These are phyloP conservation scores for Myopa testacea DNA, from an alignment of 2,888 invertebrate species.

Conservation along the genomic window DNA sequence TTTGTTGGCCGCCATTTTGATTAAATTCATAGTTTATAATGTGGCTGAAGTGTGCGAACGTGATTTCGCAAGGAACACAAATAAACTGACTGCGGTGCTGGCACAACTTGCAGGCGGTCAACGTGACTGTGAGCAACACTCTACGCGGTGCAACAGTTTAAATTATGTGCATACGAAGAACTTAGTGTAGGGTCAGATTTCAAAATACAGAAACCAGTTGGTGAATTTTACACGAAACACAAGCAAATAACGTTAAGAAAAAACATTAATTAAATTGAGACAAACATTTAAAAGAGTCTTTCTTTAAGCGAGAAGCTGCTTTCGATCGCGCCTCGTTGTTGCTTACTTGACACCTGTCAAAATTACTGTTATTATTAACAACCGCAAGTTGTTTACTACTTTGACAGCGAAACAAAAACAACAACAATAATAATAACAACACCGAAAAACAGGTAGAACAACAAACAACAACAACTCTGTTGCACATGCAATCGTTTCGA, in stretches of 20 bases:
- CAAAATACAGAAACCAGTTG: background rate
- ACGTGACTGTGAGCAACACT: background rate
- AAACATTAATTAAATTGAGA: no score
- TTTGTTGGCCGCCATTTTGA: slow-evolving; percentile 16
- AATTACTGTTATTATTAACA: no score
- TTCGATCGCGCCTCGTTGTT: no score
- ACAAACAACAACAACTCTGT: background rate
- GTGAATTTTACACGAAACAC: background rate
- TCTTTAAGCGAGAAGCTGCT: no score
- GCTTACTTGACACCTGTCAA: no score
- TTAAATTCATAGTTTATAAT: slow-evolving; percentile 28
- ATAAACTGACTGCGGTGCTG: background rate
- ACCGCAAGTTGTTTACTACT: no score
- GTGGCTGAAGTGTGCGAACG: slow-evolving; percentile 24
- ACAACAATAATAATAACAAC: no score
- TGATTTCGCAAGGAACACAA: slow-evolving; percentile 6
- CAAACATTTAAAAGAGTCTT: no score
- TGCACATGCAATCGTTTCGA: background rate
- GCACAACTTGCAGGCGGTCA: background rate
- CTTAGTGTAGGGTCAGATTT: background rate
- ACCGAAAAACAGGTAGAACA: no score
- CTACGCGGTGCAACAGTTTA: no score
- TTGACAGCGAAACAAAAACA: no score
- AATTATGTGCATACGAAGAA: background rate
- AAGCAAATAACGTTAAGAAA: no score